Evolutionary conservation across 2,888 invertebrate genomes (phyloP), one percentile per base, ranked within the genome.

Genomic region (Eupithecia pulchellata): DNA sequence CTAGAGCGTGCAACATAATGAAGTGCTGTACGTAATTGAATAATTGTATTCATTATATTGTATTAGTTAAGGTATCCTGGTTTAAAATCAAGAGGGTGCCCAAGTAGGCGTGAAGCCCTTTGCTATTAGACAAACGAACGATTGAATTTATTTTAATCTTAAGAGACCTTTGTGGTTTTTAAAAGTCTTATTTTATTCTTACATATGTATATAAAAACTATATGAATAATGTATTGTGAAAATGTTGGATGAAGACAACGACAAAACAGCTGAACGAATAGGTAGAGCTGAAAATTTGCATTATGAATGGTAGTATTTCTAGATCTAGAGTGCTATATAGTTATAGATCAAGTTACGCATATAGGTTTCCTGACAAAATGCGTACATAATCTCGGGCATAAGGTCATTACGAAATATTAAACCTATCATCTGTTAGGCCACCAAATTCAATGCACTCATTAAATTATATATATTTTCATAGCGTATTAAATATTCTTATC

Each of bases 91-190:
- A 47, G 32, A 67, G 69, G 69, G 66, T 68, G 68, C 32, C 27
- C 34, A 72, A 65, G 27, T 32, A 64, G 2, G 63, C 55, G 64
- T 71, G 64, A 66, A 71, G 64, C 64, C 36, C 52, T 63, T 62
- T 29, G 9, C 20, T 47, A 42, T n/a, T n/a, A 63, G 67, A 36
- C 62, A 47, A 62, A n/a, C n/a, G 27, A 20, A 14, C 36, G 13
- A 67, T 34, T 0, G 42, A 47, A 20, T 20, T 47, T 47, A 5
- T 47, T 9, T 47, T 47, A 5, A 0, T 8, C 2, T 9, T 13
- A 11, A n/a, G 2, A n/a, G n/a, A 2, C n/a, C n/a, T n/a, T 42
- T 42, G 5, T 39, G 4, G 17, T 39, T 42, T 17, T 47, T 20
- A 47, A 47, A 47, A n/a, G n/a, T 39, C 14, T 6, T 42, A n/a